phyloP scores from a whole-genome alignment of 2,797 vertebrate genomes.

The Sphaeramia orbicularis region DNA sequence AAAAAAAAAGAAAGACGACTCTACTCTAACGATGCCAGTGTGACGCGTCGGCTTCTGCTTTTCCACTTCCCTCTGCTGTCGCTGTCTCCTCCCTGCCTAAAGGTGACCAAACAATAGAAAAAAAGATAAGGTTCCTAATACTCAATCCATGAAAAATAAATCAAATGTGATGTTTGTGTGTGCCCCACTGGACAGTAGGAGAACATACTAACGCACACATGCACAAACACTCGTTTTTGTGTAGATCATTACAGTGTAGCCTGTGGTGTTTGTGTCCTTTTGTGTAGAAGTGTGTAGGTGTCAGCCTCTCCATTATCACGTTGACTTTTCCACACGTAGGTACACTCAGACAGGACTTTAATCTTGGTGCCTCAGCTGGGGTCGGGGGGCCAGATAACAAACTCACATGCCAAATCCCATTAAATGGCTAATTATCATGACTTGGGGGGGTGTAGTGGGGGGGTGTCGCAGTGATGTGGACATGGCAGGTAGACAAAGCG shows the following conservation, averaged over 20 bases:
- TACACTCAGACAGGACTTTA: constrained; percentile 36
- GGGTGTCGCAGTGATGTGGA: constrained; percentile 24
- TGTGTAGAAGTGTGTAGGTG: constrained; percentile 24
- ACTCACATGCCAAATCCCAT: constrained; percentile 54
- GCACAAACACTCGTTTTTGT: constrained; percentile 23
- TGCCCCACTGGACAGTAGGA: constrained; percentile 3
- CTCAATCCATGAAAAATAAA: constrained; percentile 27
- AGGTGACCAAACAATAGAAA: constrained; percentile 20
- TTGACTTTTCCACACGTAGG: constrained; percentile 41
- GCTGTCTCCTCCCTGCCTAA: background rate
- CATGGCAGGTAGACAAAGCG: constrained; percentile 15
- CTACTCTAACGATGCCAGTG: background rate
- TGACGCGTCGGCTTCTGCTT: background rate
- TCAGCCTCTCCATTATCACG: constrained; percentile 32
- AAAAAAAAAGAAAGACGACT: too few relatives aligned
- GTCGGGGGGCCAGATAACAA: constrained; percentile 46
- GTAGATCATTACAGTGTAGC: constrained; percentile 47
- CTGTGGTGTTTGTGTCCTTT: constrained; percentile 26
- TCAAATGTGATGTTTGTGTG: constrained; percentile 30
- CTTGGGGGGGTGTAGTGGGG: too few relatives aligned
- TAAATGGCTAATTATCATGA: constrained; percentile 71
- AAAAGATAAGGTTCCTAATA: constrained; percentile 15
- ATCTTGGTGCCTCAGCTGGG: constrained; percentile 44
- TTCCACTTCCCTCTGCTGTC: too few relatives aligned
- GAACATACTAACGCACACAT: constrained; percentile 8